phyloP scores from a whole-genome alignment of 1,140 invertebrate genomes.

The Pentalonia nigronervosa region DNA sequence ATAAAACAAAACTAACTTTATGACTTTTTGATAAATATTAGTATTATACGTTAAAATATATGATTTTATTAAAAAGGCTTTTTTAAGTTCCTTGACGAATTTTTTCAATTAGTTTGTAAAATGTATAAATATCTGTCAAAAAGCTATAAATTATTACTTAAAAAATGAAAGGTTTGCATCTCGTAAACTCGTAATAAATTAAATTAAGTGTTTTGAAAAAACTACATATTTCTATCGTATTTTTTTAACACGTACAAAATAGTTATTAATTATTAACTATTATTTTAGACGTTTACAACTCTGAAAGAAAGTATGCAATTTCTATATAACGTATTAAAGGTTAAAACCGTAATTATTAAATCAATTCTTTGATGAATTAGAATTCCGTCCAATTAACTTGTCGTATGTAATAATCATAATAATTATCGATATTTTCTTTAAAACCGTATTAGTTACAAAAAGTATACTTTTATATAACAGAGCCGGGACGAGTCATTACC shows the following conservation, averaged over 20 bases:
- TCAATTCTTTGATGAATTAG: not conserved
- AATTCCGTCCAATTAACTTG: not conserved
- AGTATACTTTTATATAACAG: not conserved
- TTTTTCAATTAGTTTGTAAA: not conserved
- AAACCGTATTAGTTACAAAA: not conserved
- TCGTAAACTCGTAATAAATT: not conserved
- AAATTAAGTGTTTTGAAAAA: not conserved
- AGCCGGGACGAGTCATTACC: not conserved
- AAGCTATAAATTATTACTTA: not conserved
- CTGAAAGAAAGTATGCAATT: not conserved
- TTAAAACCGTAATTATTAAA: not conserved
- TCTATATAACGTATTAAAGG: not conserved
- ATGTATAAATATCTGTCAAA: not conserved
- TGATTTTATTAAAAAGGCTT: not conserved
- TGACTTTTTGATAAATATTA: not conserved
- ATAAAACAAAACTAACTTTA: not conserved
- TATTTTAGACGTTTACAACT: not conserved
- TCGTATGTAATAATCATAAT: not conserved
- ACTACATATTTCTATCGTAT: not conserved
- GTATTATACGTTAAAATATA: not conserved
- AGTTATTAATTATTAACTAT: not conserved
- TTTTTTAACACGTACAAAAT: not conserved
- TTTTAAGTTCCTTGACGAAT: not conserved
- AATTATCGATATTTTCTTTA: slow-evolving; percentile 1
- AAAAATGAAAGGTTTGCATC: slow-evolving; percentile 16